Conservation (phyloP, 2,888 invertebrate species). For the Thymelicus sylvestris region DNA sequence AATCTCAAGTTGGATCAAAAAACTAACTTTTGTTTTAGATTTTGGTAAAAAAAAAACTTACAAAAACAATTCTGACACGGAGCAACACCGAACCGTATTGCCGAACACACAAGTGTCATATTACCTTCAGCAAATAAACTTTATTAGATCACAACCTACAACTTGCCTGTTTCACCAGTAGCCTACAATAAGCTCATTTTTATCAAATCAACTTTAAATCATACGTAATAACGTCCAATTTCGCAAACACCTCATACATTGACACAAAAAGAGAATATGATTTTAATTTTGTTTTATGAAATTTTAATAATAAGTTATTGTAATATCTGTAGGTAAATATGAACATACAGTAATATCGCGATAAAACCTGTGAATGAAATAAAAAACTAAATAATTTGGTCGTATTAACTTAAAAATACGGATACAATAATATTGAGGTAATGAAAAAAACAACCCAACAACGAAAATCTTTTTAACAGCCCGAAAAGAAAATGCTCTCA, state of each 20-base stretch:
- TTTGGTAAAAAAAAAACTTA: background rate
- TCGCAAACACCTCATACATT: conserved; percentile 50
- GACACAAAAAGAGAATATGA: conserved; percentile 50
- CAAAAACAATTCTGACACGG: conserved; percentile 26
- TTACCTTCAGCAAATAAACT: conserved; percentile 57
- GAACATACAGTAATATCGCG: background rate
- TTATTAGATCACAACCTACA: conserved; percentile 67
- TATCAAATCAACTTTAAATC: conserved; percentile 51
- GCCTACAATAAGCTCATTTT: conserved; percentile 67
- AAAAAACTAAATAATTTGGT: conserved; percentile 38
- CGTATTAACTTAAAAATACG: conserved; percentile 32
- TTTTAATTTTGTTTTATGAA: background rate
- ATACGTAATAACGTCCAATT: conserved; percentile 48
- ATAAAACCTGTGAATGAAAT: conserved; percentile 35
- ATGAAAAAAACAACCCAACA: background rate
- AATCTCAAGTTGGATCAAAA: too few relatives aligned
- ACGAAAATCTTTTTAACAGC: background rate
- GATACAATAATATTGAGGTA: conserved; percentile 21
- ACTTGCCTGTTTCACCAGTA: conserved; percentile 50
- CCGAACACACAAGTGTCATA: conserved; percentile 44
- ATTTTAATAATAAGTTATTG: background rate
- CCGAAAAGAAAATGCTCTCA: background rate
- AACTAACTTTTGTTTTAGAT: too few relatives aligned
- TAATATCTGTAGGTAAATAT: background rate
- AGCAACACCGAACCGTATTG: conserved; percentile 21